Conservation (phyloP, 2,888 invertebrate species). For the Cheilosia pagana region DNA sequence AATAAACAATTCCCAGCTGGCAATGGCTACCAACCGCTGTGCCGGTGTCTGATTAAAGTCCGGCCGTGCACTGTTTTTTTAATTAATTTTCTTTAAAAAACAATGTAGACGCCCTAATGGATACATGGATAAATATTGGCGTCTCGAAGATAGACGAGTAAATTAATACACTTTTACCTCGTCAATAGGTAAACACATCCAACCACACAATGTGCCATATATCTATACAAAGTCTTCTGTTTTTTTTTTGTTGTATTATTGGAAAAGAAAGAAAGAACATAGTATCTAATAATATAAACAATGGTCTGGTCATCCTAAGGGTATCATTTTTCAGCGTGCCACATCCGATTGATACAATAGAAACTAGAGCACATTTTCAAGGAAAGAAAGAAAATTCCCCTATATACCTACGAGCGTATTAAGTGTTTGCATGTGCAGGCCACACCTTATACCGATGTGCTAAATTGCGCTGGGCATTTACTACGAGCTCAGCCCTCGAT, state of each 20-base stretch:
- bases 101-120: slow-evolving; percentile 34
- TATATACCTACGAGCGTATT: background rate
- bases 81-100: slow-evolving; percentile 29
- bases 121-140: slow-evolving; percentile 25
- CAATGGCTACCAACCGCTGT: slow-evolving; percentile 41
- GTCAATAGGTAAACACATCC: slow-evolving; percentile 26
- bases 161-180: slow-evolving; percentile 33
- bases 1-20: slow-evolving; percentile 48
- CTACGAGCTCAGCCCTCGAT: background rate
- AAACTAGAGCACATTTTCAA: slow-evolving; percentile 1
- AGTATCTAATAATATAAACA: background rate
- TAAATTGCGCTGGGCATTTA: background rate
- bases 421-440: slow-evolving; percentile 17
- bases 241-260: background rate
- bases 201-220: background rate
- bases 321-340: slow-evolving; percentile 30
- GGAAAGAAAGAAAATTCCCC: slow-evolving; percentile 13
- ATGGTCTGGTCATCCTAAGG: background rate
- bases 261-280: slow-evolving; percentile 1
- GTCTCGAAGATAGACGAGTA: slow-evolving; percentile 11
- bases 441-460: slow-evolving; percentile 31
- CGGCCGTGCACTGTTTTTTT: slow-evolving; percentile 35
- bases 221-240: background rate
- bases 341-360: background rate
- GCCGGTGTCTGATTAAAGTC: slow-evolving; percentile 35